Base-by-base conservation (phyloP, 2,797 vertebrate genomes). In the Clarias fuscus region DNA sequence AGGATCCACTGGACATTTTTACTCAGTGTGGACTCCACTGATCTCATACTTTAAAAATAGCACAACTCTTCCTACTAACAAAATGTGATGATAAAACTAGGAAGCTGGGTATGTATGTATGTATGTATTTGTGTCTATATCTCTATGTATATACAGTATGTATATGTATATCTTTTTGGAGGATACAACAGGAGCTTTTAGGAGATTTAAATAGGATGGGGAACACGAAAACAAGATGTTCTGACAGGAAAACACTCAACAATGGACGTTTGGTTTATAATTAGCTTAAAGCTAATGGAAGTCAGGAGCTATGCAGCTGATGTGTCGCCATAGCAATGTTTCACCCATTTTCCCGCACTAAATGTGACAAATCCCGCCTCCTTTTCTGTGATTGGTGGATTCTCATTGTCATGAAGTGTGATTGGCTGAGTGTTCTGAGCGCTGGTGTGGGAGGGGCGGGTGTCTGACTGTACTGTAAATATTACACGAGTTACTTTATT, bases 271-370 rank as follows among this genome's bases (percentile, higher is more conserved):
- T 15, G 22, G 30, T 20, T 71, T 43, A 37, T 85, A 79, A 85
- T 85, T 43, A 79, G 30, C 76, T 85, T 79, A 70, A 70, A 56
- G 13, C 33, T 85, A 85, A 85, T 80, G 17, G 24, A 43, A 68
- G 62, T 86, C 77, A 84, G 59, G 76, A n/a, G 78, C 67, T 79
- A 40, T 24, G 40, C 40, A 72, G 20, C 40, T 71, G 75, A 79
- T 58, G 40, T 8, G 82, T 84, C 27, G 58, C 68, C 65, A 70
- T 61, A 20, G 75, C 37, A 22, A 70, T n/a, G 5, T 10, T 7
- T 7, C 15, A 30, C 24, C 43, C 8, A 48, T 48, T n/a, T 20
- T 5, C 24, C 65, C 64, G 17, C 43, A n/a, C 24, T 17, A 20
- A 27, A 13, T 22, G 4, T 27, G 18, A 13, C 10, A 33, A 30